Percentiles rank a stretch among this genome's conserved stretches.
phyloP scores from a whole-genome alignment of 1,140 invertebrate species.

The Lasaia peninsularis region DNA sequence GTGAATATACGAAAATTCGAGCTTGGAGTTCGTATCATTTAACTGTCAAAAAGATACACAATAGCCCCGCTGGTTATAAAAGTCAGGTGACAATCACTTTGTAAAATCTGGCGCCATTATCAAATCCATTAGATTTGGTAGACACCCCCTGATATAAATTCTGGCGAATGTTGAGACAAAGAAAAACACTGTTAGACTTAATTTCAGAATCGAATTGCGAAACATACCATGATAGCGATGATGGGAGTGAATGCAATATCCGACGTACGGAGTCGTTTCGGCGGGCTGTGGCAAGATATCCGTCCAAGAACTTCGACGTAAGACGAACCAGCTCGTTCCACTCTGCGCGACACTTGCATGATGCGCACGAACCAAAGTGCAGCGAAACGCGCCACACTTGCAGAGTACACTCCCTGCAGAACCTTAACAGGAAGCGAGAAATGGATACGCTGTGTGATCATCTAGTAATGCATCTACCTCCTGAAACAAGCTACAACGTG shows the following conservation, averaged over 20 bases:
- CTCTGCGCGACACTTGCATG: constrained; percentile 54
- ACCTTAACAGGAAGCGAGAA: constrained; percentile 55
- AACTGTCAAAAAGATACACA: no score
- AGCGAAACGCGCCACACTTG: constrained; percentile 43
- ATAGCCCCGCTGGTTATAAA: no score
- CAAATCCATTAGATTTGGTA: no score
- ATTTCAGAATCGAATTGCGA: constrained; percentile 61
- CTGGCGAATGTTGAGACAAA: no score
- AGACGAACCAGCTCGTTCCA: constrained; percentile 60
- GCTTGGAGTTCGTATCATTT: no score
- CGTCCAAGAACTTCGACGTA: constrained; percentile 56
- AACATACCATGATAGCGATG: constrained; percentile 62
- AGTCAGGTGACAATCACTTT: no score
- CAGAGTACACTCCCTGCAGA: constrained; percentile 61
- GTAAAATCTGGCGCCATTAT: no score
- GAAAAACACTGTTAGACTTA: not conserved
- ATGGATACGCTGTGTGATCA: constrained; percentile 61
- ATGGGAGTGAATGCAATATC: constrained; percentile 64
- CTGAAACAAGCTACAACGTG: constrained; percentile 52
- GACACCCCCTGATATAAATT: no score
- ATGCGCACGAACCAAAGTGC: constrained; percentile 39
- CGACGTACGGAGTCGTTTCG: constrained; percentile 62
- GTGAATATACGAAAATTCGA: no score
- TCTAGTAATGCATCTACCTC: constrained; percentile 57
- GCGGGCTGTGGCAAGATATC: constrained; percentile 49